Evolutionary conservation across 2,797 vertebrate genomes (phyloP).

Genomic region (Onychomys leucogaster): DNA sequence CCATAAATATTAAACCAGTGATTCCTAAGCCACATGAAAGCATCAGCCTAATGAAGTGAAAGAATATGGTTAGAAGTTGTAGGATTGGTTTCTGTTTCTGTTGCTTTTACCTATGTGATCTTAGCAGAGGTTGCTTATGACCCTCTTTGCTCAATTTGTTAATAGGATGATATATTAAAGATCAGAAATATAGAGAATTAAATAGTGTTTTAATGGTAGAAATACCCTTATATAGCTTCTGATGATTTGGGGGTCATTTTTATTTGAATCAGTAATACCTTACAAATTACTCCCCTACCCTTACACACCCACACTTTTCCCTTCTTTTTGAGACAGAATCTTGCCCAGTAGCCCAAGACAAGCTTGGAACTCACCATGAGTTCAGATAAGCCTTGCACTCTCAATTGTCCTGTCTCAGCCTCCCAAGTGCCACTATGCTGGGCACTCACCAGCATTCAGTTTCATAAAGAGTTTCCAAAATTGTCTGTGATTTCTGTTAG

Average conservation of each 20-base stretch:
- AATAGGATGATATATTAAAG: neutral
- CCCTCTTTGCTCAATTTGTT: neutral
- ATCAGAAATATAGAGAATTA: conserved; percentile 44
- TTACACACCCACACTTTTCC: neutral
- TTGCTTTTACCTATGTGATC: conserved; percentile 32
- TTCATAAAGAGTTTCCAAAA: neutral
- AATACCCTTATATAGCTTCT: neutral
- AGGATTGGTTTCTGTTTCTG: neutral
- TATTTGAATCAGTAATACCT: neutral
- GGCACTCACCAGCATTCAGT: neutral
- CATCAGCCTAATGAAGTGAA: neutral
- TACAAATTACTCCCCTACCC: neutral
- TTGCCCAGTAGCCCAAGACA: neutral
- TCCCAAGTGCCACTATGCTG: neutral
- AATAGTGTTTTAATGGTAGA: conserved; percentile 1
- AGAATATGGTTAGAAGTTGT: neutral
- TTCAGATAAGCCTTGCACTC: neutral
- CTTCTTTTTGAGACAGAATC: neutral
- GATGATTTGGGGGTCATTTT: conserved; percentile 39
- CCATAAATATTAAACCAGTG: conserved; percentile 37
- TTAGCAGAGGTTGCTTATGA: neutral
- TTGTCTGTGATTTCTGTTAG: conserved; percentile 53
- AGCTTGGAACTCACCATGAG: neutral
- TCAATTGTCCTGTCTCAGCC: neutral
- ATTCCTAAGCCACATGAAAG: conserved; percentile 23